Conservation (phyloP, 1,140 invertebrate genomes). For the Drosophila neocordata region DNA sequence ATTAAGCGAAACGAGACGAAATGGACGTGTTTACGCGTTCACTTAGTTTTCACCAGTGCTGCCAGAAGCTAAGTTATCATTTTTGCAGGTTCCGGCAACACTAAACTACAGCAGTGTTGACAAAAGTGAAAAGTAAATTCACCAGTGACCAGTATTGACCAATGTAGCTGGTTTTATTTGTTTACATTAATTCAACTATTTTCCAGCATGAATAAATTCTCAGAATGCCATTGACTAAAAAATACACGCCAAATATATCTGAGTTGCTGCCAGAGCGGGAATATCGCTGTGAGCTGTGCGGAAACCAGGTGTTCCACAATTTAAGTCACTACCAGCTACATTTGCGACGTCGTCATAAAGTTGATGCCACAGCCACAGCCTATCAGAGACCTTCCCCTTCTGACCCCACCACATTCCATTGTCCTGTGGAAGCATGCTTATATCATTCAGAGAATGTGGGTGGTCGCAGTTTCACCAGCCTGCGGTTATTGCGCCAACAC, state of each 20-base stretch:
- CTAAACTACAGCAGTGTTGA: no score
- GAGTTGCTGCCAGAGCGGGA: slow-evolving; percentile 54
- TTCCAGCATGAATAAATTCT: not conserved
- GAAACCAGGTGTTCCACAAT: slow-evolving; percentile 53
- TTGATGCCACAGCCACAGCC: not conserved
- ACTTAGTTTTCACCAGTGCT: not conserved
- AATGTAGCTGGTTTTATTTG: not conserved
- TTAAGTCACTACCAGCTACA: slow-evolving; percentile 63
- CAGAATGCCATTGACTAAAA: slow-evolving; percentile 11
- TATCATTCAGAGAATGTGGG: slow-evolving; percentile 40
- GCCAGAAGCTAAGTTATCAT: not conserved
- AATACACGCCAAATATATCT: slow-evolving; percentile 48
- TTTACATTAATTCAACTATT: not conserved
- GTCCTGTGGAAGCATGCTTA: slow-evolving; percentile 48
- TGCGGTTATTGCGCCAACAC: slow-evolving; percentile 84
- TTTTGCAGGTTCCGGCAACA: no score
- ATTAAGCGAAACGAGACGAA: not conserved
- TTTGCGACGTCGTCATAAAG: slow-evolving; percentile 52
- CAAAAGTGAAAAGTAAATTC: not conserved
- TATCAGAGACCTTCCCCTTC: not conserved
- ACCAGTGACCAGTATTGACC: not conserved
- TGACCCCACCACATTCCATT: slow-evolving; percentile 35
- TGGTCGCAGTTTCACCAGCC: slow-evolving; percentile 61
- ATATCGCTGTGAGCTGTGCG: slow-evolving; percentile 51
- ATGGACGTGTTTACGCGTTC: slow-evolving; percentile 5